Percentiles rank a stretch among this genome's conserved stretches.
phyloP scores from a whole-genome alignment of 2,797 vertebrate genomes.

The Crocidura indochinensis region DNA sequence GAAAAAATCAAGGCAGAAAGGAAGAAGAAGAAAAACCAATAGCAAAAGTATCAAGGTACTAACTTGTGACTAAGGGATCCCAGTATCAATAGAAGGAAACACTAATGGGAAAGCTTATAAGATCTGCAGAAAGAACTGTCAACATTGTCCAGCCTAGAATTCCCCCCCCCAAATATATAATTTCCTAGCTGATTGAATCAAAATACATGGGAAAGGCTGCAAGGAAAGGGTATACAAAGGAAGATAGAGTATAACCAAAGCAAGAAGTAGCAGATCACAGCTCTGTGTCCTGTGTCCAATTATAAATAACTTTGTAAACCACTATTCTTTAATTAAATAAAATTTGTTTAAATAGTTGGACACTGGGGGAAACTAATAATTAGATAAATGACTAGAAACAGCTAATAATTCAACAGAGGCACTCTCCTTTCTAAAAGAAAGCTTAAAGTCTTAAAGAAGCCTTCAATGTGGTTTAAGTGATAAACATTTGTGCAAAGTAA shows the following conservation, averaged over 20 bases:
- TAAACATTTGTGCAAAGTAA: not conserved
- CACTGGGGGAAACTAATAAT: not conserved
- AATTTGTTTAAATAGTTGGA: not conserved
- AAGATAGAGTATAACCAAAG: not conserved
- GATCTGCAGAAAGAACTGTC: not conserved
- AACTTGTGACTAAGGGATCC: conserved; percentile 16
- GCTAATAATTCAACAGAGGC: no score
- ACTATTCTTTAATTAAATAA: not conserved
- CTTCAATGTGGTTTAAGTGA: not conserved
- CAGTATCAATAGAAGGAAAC: not conserved
- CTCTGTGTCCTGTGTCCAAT: not conserved
- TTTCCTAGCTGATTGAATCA: not conserved
- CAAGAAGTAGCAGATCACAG: not conserved
- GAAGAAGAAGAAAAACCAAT: no score
- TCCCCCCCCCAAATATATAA: not conserved
- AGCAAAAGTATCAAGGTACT: conserved; percentile 1
- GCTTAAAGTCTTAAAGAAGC: not conserved
- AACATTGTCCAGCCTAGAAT: not conserved
- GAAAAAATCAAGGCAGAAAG: no score
- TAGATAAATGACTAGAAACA: no score
- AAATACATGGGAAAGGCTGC: not conserved
- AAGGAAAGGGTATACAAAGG: not conserved
- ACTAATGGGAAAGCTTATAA: not conserved
- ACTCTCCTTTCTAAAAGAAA: not conserved
- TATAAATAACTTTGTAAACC: no score